phyloP scores from a whole-genome alignment of 2,797 vertebrate genomes.

The Acipenser transmontanus region DNA sequence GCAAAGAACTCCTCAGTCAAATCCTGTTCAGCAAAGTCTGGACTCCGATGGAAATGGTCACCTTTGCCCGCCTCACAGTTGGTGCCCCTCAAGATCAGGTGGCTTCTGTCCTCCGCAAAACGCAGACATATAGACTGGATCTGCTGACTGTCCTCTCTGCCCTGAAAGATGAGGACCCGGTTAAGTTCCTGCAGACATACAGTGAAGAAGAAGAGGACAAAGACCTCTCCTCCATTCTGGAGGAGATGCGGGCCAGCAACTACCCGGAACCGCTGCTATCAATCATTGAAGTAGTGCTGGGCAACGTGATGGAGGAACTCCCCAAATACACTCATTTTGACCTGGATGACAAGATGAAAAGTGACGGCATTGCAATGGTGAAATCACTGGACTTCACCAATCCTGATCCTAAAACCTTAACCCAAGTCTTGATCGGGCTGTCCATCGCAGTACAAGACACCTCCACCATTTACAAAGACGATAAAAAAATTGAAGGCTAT shows the following conservation, averaged over 20 bases:
- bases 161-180: constrained; percentile 16
- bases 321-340: constrained; percentile 2
- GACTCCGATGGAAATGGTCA: constrained; percentile 26
- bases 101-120: constrained; percentile 23
- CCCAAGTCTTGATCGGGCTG: constrained; percentile 18
- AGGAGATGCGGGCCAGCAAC: constrained; percentile 21
- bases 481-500: constrained; percentile 22
- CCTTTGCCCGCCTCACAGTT: constrained; percentile 17
- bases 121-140: constrained; percentile 24
- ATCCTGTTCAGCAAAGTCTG: constrained; percentile 32
- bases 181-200: constrained; percentile 16
- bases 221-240: constrained; percentile 23
- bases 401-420: constrained; percentile 18
- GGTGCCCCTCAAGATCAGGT: constrained; percentile 13
- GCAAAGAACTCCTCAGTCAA: constrained; percentile 21
- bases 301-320: constrained; percentile 18
- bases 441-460: constrained; percentile 24
- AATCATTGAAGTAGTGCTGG: constrained; percentile 23
- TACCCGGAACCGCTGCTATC: constrained; percentile 23
- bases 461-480: constrained; percentile 1
- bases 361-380: constrained; percentile 15
- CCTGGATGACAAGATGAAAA: constrained; percentile 9
- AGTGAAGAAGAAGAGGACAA: constrained; percentile 18
- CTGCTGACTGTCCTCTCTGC: constrained; percentile 13
- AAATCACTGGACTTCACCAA: constrained; percentile 20